Conservation (phyloP, 2,797 vertebrate species). For the Takifugu rubripes region DNA sequence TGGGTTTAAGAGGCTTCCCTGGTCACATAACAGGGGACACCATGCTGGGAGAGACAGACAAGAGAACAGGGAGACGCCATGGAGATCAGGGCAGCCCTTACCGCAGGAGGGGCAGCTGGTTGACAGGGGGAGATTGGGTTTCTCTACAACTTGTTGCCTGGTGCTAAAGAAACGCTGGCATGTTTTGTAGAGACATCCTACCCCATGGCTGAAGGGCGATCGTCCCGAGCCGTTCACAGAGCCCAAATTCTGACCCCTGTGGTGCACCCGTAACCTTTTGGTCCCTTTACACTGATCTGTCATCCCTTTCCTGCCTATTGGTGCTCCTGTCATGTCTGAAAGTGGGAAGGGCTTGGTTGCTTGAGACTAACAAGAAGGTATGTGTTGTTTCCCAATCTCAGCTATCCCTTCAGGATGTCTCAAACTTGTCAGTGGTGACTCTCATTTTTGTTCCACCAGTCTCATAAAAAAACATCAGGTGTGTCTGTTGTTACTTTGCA, state of each 20-base stretch:
- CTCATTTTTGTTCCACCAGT: no score
- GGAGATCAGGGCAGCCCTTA: slow-evolving; percentile 47
- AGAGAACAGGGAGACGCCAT: slow-evolving; percentile 49
- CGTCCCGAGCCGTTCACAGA: slow-evolving; percentile 53
- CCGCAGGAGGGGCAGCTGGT: slow-evolving; percentile 47
- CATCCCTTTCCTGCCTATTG: slow-evolving; percentile 14
- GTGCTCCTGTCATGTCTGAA: slow-evolving; percentile 21
- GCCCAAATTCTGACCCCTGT: slow-evolving; percentile 41
- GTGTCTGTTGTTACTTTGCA: no score
- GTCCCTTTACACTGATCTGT: slow-evolving; percentile 24
- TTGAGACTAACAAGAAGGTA: slow-evolving; percentile 33
- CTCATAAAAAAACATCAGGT: no score
- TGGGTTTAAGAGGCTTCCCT: slow-evolving; percentile 46
- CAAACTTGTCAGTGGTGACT: background rate
- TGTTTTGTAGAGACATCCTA: slow-evolving; percentile 69
- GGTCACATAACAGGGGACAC: slow-evolving; percentile 46
- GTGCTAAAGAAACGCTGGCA: slow-evolving; percentile 79
- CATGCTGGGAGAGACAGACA: slow-evolving; percentile 53
- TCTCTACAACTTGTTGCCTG: slow-evolving; percentile 67
- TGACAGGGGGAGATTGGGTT: slow-evolving; percentile 65
- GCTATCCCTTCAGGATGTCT: slow-evolving; percentile 19
- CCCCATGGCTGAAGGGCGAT: slow-evolving; percentile 67
- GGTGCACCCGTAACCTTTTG: slow-evolving; percentile 48
- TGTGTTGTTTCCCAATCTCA: no score
- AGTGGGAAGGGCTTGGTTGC: slow-evolving; percentile 8